A percentile compares a stretch with the other conserved stretches of the same genome.
Evolutionary conservation across 2,888 invertebrate species (phyloP).

Genomic region (Lucinisca nassula): DNA sequence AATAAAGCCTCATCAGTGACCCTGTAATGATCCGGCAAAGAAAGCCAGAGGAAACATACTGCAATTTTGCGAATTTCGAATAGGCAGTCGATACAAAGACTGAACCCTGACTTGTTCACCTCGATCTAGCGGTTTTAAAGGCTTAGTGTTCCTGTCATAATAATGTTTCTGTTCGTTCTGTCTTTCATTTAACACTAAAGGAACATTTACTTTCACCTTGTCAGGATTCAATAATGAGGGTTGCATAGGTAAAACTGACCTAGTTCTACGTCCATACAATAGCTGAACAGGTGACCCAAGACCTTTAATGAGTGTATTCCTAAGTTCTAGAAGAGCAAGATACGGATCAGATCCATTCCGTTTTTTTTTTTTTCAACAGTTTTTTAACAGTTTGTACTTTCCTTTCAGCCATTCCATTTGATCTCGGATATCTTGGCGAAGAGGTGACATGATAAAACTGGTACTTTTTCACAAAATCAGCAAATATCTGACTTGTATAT

Average conservation of each 20-base stretch:
- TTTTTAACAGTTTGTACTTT: conserved; percentile 47
- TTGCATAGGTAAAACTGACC: conserved; percentile 40
- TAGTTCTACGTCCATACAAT: conserved; percentile 37
- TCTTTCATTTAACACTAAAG: no score
- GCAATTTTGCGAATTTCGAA: no score
- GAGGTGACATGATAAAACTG: conserved; percentile 20
- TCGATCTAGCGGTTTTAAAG: no score
- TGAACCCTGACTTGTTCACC: no score
- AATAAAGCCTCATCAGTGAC: no score
- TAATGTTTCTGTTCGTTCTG: no score
- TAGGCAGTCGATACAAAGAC: no score
- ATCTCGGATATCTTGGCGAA: conserved; percentile 9
- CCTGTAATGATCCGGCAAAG: no score
- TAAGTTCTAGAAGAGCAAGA: conserved; percentile 23
- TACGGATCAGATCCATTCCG: conserved; percentile 36
- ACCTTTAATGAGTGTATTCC: conserved; percentile 25
- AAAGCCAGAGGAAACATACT: no score
- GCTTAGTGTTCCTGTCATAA: no score
- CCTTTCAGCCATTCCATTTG: conserved; percentile 24
- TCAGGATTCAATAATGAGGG: conserved; percentile 26
- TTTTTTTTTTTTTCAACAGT: conserved; percentile 41
- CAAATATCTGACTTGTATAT: conserved; percentile 21
- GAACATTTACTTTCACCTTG: no score
- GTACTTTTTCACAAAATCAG: conserved; percentile 14
- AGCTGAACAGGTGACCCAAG: conserved; percentile 47